Evolutionary conservation across 1,140 invertebrate genomes (phyloP).

Genomic region (Theocolax elegans): DNA sequence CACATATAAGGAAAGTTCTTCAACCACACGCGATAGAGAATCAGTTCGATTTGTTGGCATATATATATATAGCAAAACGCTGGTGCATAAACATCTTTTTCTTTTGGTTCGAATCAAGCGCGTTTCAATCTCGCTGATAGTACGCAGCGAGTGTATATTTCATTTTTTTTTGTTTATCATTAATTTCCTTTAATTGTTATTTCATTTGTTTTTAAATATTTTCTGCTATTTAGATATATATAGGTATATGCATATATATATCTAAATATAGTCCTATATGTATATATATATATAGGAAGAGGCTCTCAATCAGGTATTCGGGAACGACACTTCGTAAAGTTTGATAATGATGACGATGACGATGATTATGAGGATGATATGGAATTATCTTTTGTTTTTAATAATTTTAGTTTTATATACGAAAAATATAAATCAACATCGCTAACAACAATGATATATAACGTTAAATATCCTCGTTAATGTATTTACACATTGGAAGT

Average conservation of each 20-base stretch:
- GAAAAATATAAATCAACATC: constrained; percentile 19
- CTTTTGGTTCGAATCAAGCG: no score
- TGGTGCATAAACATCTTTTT: no score
- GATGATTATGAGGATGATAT: no score
- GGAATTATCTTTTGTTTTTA: no score
- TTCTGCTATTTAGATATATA: background rate
- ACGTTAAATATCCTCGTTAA: background rate
- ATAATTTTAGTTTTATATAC: constrained; percentile 7
- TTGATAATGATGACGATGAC: constrained; percentile 19
- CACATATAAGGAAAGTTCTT: no score
- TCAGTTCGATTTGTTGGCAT: constrained; percentile 4
- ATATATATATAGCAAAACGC: no score
- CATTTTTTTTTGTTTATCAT: background rate
- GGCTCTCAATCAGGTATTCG: constrained; percentile 19
- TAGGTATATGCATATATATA: no score
- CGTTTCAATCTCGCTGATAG: no score
- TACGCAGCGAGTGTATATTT: no score
- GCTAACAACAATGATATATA: background rate
- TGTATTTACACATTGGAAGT: background rate
- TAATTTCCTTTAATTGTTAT: background rate
- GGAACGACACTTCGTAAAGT: background rate
- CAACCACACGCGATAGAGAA: background rate
- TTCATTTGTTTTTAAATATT: no score
- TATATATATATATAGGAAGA: constrained; percentile 19
- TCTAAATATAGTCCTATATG: no score